Percentiles rank a stretch among this genome's conserved stretches.
phyloP scores from a whole-genome alignment of 2,888 invertebrate species.

The Dilophus febrilis region DNA sequence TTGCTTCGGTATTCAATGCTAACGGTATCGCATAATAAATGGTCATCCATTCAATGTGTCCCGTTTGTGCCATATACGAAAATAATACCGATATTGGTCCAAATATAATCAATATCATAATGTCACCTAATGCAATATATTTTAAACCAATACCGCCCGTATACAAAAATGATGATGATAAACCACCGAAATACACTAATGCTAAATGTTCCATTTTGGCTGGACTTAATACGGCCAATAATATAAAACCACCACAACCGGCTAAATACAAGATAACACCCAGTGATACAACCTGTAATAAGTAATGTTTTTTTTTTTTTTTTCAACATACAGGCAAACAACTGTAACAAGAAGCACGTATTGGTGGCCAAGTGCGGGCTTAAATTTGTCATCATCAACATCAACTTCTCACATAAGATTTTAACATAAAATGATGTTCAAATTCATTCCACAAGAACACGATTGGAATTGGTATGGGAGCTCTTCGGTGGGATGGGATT shows the following conservation, averaged over 20 bases:
- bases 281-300: conserved; percentile 65
- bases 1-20: conserved; percentile 87
- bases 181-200: conserved; percentile 83
- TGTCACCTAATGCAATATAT: conserved; percentile 87
- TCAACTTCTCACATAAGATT: no score
- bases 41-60: conserved; percentile 75
- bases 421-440: no score
- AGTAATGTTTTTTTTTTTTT: no score
- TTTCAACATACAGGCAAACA: no score
- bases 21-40: conserved; percentile 87
- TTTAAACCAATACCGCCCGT: conserved; percentile 92
- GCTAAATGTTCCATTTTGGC: conserved; percentile 91
- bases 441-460: no score
- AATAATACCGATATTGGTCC: conserved; percentile 89
- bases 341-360: no score
- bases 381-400: no score
- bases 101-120: conserved; percentile 79
- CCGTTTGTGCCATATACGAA: conserved; percentile 85
- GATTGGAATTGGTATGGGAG: no score
- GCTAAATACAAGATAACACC: conserved; percentile 76
- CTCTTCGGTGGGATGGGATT: no score
- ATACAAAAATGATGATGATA: conserved; percentile 90
- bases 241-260: conserved; percentile 70
- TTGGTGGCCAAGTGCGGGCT: no score
- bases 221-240: conserved; percentile 61